Evolutionary conservation across 2,797 vertebrate genomes (phyloP), one percentile per base, ranked within the genome.

Genomic region (Valencia hispanica): DNA sequence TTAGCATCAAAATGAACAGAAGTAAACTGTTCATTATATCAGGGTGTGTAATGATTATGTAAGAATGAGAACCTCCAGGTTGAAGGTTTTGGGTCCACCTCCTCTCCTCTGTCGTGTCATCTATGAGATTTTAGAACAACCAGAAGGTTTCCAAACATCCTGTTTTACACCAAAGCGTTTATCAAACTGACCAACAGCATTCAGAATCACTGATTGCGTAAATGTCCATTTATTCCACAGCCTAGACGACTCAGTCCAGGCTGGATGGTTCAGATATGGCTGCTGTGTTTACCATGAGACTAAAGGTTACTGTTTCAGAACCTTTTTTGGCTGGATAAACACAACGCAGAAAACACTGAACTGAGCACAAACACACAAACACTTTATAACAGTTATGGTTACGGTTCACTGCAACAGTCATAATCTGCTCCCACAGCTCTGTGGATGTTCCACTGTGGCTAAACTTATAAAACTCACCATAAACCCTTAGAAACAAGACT

Each of bases 261-360:
- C 45, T 43, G 7, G 39, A 25, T 50, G 27, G 71, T 59, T 59
- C 74, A 79, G 69, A 81, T 20, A 30, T 61, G 72, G 59, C 79
- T 0, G 77, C 72, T 51, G 36, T 91, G 87, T 90, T 90, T 92
- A 81, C 87, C 87, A 61, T 80, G 20, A 68, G 91, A 87, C 76
- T 89, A 90, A 93, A 92, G 92, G 88, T 92, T 89, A 87, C 79
- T 80, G 72, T 80, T 88, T 79, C 84, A 80, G 84, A 82, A 47
- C 41, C 81, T 57, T 79, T 70, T 87, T 82, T 89, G 81, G 82
- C 79, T 65, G 34, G 84, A 75, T 73, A 87, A 78, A 86, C 80
- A 83, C 47, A 84, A 65, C 48, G 70, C 53, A 73, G 63, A 84
- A 84, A 36, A 70, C 79, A 47, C 47, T 50, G 65, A 86, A 85